Conservation (phyloP, 2,113 vertebrate species). For the Mastomys coucha region DNA sequence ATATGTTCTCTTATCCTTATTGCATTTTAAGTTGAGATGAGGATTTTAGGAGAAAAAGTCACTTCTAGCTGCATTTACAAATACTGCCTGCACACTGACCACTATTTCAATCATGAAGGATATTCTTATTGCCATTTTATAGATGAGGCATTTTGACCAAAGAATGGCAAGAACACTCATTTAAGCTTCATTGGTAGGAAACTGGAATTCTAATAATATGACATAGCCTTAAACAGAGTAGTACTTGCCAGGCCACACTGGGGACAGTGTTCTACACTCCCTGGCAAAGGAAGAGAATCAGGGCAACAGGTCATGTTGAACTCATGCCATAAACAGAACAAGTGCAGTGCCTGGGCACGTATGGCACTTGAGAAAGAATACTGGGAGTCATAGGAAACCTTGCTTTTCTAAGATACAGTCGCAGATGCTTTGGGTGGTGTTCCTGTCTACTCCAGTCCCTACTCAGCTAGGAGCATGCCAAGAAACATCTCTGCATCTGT, state of each 20-base stretch:
- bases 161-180: neutral
- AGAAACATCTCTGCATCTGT: neutral
- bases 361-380: neutral
- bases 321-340: neutral
- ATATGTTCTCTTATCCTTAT: neutral
- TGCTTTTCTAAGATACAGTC: neutral
- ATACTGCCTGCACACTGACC: neutral
- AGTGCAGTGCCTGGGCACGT: neutral
- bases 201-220: neutral
- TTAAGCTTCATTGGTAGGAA: neutral
- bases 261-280: neutral
- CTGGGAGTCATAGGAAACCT: neutral
- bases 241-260: neutral
- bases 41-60: neutral
- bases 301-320: neutral
- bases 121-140: neutral
- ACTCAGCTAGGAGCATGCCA: neutral
- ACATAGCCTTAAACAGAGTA: neutral
- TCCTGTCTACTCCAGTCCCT: no score
- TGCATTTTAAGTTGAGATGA: neutral
- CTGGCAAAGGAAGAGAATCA: neutral
- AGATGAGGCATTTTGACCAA: neutral
- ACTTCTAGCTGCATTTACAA: neutral
- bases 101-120: neutral
- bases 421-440: neutral